Conservation (phyloP, 2,797 vertebrate genomes). For the Enteromius mattozi region DNA sequence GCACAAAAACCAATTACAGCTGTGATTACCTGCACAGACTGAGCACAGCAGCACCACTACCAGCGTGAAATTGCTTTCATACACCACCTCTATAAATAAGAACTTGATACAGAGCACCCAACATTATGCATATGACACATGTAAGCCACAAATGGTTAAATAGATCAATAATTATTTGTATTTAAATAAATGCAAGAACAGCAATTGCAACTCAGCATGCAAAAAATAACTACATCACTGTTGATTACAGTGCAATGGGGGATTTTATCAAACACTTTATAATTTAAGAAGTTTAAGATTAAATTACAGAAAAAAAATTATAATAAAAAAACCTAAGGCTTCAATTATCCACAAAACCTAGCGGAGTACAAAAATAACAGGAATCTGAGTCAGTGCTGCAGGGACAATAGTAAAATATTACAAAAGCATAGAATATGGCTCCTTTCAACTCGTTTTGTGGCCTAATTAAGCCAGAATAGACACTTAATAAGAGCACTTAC, state of each 20-base stretch:
- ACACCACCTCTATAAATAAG: background rate
- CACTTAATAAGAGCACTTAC: background rate
- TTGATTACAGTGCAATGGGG: too few species aligned
- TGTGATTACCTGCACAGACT: background rate
- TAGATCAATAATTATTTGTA: background rate
- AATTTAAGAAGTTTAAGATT: too few species aligned
- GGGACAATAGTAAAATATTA: background rate
- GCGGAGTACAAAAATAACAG: background rate
- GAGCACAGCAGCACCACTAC: background rate
- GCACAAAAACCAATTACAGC: background rate
- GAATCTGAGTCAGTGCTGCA: background rate
- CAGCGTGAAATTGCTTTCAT: background rate
- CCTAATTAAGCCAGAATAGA: background rate
- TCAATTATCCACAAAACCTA: background rate
- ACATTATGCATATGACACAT: background rate
- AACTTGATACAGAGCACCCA: background rate
- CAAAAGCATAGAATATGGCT: background rate
- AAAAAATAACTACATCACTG: too few species aligned
- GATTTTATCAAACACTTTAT: too few species aligned
- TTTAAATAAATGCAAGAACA: background rate
- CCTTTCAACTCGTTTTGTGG: background rate
- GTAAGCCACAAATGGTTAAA: background rate
- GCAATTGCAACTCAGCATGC: background rate
- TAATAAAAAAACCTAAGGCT: too few species aligned
- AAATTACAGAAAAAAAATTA: too few species aligned